Conservation (phyloP, 2,113 vertebrate species). For the Herpetotheres cachinnans region DNA sequence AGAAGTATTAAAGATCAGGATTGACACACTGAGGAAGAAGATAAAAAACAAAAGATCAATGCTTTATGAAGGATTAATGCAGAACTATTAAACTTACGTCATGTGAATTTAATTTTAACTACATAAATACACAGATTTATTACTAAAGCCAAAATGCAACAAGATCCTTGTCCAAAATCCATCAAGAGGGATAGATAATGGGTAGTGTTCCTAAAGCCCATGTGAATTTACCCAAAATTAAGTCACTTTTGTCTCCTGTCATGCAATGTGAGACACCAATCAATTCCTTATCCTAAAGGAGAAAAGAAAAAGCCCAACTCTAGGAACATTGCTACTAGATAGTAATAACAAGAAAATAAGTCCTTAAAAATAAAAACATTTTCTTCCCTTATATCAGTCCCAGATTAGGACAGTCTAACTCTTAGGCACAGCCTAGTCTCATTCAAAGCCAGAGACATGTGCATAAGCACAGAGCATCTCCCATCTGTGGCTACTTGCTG, state of each 20-base stretch:
- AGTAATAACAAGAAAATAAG: background rate
- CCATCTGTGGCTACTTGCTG: background rate
- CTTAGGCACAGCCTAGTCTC: background rate
- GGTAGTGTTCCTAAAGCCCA: background rate
- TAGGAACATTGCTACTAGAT: background rate
- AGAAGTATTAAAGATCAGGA: constrained; percentile 90
- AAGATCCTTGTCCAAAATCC: background rate
- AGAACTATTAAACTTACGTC: background rate
- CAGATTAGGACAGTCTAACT: background rate
- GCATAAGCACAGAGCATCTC: background rate
- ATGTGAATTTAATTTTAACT: constrained; percentile 2
- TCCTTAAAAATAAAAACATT: background rate
- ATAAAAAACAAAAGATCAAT: constrained; percentile 27
- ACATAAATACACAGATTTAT: background rate
- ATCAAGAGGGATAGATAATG: background rate
- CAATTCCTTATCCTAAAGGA: background rate
- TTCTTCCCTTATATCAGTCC: background rate
- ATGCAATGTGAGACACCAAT: background rate
- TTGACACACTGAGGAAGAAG: constrained; percentile 79
- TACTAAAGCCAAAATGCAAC: background rate
- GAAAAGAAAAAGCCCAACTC: background rate
- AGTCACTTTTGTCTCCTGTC: background rate
- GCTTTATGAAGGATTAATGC: background rate
- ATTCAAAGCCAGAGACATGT: background rate
- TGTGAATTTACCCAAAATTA: background rate